Evolutionary conservation across 2,888 invertebrate genomes (phyloP).

Genomic region (Drosophila merina): DNA sequence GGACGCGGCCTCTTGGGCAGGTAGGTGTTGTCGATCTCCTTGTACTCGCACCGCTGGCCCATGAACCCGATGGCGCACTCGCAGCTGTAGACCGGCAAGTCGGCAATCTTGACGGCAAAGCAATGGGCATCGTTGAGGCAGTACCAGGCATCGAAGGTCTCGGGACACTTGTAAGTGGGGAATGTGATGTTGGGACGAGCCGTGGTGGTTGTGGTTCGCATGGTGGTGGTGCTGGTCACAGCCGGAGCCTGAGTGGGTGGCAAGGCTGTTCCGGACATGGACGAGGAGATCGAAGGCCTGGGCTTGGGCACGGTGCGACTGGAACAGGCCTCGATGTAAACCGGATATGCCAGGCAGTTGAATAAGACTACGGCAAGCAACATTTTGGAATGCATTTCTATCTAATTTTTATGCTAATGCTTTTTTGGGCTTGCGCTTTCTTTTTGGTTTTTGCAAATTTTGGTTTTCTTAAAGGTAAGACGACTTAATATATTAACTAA

Average conservation of each 20-base stretch:
- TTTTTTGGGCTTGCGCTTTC: conserved; percentile 50
- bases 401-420: conserved; percentile 11
- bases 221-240: conserved; percentile 84
- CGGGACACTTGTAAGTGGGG: conserved; percentile 96
- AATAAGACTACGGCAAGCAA: conserved; percentile 50
- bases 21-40: conserved; percentile 97
- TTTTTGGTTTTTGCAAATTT: conserved; percentile 53
- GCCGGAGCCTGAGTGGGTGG: conserved; percentile 60
- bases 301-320: conserved; percentile 89
- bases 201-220: conserved; percentile 87
- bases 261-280: conserved; percentile 68
- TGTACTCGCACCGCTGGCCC: conserved; percentile 97
- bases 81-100: conserved; percentile 96
- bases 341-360: conserved; percentile 51
- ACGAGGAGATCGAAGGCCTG: conserved; percentile 85
- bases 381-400: conserved; percentile 69
- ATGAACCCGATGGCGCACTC: conserved; percentile 97
- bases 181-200: conserved; percentile 97
- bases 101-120: conserved; percentile 96
- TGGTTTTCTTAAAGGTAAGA: conserved; percentile 23
- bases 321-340: conserved; percentile 81
- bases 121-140: conserved; percentile 97
- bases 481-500: conserved; percentile 24
- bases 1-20: conserved; percentile 88
- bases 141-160: conserved; percentile 96